Evolutionary conservation across 2,888 invertebrate species (phyloP), one percentile per base, ranked within the genome.

Genomic region (Oeneis ivallda): DNA sequence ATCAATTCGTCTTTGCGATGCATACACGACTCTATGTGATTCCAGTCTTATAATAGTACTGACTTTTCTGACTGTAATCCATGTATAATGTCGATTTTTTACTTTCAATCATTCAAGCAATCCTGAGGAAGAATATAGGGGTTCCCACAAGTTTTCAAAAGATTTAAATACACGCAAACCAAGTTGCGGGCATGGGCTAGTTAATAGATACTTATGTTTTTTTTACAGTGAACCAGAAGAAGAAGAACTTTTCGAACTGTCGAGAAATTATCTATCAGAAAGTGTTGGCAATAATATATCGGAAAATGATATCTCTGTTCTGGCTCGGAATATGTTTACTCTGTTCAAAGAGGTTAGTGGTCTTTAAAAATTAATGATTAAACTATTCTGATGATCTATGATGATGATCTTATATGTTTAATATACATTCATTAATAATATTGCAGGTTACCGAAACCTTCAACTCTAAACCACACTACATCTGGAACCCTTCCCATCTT

Each of bases 401-500:
- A 57, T 8, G 7, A n/a, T n/a, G 19, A 26, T 45, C n/a, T n/a
- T n/a, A n/a, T n/a, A n/a, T n/a, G n/a, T n/a, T n/a, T n/a, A n/a
- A n/a, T n/a, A n/a, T n/a, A n/a, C n/a, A n/a, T n/a, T n/a, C n/a
- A n/a, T 58, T 32, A 11, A 26, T n/a, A 26, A 39, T 39, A 11
- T 50, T 39, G 1, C 69, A 92, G 92, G 74, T 85, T 2, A 80
- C 76, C 2, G 85, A 89, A 70, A 80, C 79, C 3, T 92, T 91
- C 68, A 70, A 79, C 60, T 78, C 82, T 1, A 82, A 80, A 43
- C 73, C 80, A 2, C 96, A 96, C 82, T 96, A 96, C 79, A 89
- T 93, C 67, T 96, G 96, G 90, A 96, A 95, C 54, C 94, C 96
- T 0, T 92, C 95, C 62, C 96, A 97, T 83, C 85, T 97, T 3